A percentile compares a stretch with the other conserved stretches of the same genome.
Conservation (phyloP, 2,797 vertebrate genomes). For the Phataginus tricuspis region DNA sequence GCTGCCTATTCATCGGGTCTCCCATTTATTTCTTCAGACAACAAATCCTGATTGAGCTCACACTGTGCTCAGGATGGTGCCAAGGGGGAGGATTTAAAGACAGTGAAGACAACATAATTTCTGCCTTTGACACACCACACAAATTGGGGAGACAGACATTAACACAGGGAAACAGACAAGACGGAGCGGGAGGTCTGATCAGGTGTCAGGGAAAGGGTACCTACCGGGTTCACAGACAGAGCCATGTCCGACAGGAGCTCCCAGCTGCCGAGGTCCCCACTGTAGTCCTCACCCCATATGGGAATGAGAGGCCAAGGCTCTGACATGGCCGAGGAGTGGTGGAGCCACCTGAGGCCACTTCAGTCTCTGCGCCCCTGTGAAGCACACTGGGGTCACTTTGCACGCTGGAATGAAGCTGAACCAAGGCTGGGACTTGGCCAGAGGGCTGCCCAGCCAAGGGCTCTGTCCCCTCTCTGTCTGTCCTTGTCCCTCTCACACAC, state of each 20-base stretch:
- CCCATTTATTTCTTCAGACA: constrained; percentile 69
- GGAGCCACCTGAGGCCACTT: constrained; percentile 28
- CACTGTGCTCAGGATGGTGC: constrained; percentile 68
- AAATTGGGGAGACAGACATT: constrained; percentile 24
- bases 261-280: constrained; percentile 18
- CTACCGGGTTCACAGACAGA: constrained; percentile 37
- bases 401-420: background rate
- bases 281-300: constrained; percentile 29
- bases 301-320: constrained; percentile 52
- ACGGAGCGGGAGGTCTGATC: background rate
- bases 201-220: constrained; percentile 24
- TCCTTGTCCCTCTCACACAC: background rate
- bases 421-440: background rate
- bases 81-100: constrained; percentile 49
- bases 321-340: constrained; percentile 24
- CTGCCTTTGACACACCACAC: background rate
- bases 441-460: background rate
- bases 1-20: constrained; percentile 62
- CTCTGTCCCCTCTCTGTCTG: background rate
- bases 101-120: constrained; percentile 26
- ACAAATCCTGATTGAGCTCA: constrained; percentile 70
- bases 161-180: constrained; percentile 37
- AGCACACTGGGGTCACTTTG: background rate
- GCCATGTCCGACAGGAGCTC: constrained; percentile 37
- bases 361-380: background rate